Conservation (phyloP, 2,113 vertebrate species). For the Bombycilla garrulus region DNA sequence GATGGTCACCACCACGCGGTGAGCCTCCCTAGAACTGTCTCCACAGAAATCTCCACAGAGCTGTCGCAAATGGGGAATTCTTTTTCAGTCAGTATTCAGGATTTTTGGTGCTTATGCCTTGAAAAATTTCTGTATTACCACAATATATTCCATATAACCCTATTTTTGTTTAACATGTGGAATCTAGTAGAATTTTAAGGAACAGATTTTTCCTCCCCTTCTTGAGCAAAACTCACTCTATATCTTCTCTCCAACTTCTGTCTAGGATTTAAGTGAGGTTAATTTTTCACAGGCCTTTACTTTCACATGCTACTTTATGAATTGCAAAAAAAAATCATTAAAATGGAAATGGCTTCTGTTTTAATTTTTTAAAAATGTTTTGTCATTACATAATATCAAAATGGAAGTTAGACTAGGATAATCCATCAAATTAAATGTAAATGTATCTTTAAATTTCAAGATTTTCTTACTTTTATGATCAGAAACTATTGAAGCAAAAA, state of each 20-base stretch:
- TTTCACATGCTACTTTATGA: not conserved
- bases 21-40: fast-evolving
- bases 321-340: not conserved
- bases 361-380: not conserved
- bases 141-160: not conserved
- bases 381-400: not conserved
- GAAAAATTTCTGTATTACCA: not conserved
- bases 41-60: not conserved
- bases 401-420: not conserved
- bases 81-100: not conserved
- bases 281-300: not conserved
- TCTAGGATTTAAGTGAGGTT: not conserved
- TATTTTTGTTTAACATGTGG: not conserved
- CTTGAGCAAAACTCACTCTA: not conserved
- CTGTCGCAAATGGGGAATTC: not conserved
- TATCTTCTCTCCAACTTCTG: not conserved
- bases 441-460: not conserved
- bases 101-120: not conserved
- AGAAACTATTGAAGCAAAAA: not conserved
- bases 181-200: not conserved
- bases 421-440: not conserved
- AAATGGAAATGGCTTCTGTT: not conserved
- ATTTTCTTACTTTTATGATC: slow-evolving; percentile 16
- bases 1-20: not conserved
- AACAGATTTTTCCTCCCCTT: not conserved